Conservation (phyloP, 2,888 invertebrate species). For the Caenorhabditis uteleia region DNA sequence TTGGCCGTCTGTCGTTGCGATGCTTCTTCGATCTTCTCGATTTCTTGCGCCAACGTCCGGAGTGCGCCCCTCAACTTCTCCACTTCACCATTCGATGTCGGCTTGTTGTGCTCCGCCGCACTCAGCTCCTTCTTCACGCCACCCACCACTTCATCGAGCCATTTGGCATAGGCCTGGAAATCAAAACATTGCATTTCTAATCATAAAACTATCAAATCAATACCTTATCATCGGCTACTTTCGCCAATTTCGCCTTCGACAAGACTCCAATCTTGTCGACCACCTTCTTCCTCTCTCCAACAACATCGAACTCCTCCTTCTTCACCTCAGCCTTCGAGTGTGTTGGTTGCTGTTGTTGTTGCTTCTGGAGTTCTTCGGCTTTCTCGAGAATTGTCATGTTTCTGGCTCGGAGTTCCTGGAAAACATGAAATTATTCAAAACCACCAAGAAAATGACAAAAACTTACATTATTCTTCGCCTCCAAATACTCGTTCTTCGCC, state of each 20-base stretch:
- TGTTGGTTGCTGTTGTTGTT: background rate
- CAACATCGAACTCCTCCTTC: background rate
- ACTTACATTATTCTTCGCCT: slow-evolving; percentile 17
- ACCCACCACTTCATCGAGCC: slow-evolving; percentile 11
- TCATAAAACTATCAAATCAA: background rate
- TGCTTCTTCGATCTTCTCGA: no score
- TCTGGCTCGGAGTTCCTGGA: slow-evolving; percentile 32
- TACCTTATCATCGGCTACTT: slow-evolving; percentile 14
- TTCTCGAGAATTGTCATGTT: slow-evolving; percentile 34
- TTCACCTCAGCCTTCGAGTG: background rate
- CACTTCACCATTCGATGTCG: no score
- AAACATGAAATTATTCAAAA: background rate
- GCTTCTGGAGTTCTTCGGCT: slow-evolving; percentile 14
- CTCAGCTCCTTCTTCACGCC: slow-evolving; percentile 8
- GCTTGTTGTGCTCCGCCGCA: background rate
- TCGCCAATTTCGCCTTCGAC: slow-evolving; percentile 4
- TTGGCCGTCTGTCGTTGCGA: background rate
- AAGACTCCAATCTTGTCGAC: slow-evolving; percentile 9
- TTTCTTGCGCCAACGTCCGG: no score
- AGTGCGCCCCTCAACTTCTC: no score
- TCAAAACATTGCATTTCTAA: background rate
- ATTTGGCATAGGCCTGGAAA: slow-evolving; percentile 16
- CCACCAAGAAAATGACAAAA: background rate
- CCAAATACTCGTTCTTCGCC: slow-evolving; percentile 11
- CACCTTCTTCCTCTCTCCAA: slow-evolving; percentile 13